A percentile compares a stretch with the other conserved stretches of the same genome.
phyloP scores from a whole-genome alignment of 2,113 vertebrate species.

The Petroica traversi region DNA sequence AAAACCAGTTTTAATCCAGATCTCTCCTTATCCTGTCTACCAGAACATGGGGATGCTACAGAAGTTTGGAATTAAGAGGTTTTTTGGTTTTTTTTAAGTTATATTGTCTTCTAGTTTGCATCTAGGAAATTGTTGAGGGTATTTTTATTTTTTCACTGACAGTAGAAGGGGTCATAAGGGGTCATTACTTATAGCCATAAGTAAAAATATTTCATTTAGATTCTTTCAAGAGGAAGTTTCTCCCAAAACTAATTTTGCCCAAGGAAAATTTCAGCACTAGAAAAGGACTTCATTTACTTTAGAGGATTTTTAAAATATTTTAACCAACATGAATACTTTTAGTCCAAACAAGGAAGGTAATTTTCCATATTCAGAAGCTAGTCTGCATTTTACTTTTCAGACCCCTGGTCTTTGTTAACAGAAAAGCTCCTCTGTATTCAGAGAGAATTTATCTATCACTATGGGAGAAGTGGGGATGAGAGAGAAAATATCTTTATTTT shows the following conservation, averaged over 20 bases:
- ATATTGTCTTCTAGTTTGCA: not conserved
- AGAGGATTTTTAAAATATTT: not conserved
- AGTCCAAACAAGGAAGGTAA: not conserved
- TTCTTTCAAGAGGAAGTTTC: not conserved
- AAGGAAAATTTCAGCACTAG: not conserved
- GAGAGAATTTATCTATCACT: not conserved
- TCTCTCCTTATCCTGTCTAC: not conserved
- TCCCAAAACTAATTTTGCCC: not conserved
- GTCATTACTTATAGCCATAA: not conserved
- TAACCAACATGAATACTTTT: not conserved
- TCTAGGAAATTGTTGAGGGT: not conserved
- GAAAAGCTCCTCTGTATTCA: not conserved
- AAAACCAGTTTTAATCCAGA: constrained; percentile 15
- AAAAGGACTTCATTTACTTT: not conserved
- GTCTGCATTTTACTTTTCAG: not conserved
- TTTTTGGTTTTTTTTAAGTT: not conserved
- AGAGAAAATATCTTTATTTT: not conserved
- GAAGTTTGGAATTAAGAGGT: not conserved
- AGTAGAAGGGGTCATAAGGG: not conserved
- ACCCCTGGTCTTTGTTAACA: not conserved
- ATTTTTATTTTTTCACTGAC: not conserved
- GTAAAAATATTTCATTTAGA: not conserved
- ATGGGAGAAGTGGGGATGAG: not conserved
- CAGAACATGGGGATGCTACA: not conserved
- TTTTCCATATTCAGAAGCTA: not conserved